Percentiles rank a stretch among this genome's conserved stretches.
Conservation (phyloP, 2,113 vertebrate genomes). For the Corythoichthys haematopterus region DNA sequence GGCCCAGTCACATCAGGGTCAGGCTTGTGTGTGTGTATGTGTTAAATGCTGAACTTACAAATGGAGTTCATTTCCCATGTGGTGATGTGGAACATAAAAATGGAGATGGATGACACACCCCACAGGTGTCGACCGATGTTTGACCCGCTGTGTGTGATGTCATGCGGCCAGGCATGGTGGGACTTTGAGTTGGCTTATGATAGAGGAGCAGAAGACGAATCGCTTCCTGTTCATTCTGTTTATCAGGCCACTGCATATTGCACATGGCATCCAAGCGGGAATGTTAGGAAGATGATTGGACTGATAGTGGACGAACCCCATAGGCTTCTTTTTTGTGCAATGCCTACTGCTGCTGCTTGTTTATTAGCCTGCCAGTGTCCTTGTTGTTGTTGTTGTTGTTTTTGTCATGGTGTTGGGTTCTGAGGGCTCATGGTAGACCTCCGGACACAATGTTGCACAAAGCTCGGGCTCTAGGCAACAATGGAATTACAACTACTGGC, state of each 20-base stretch:
- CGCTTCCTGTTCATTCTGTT: slow-evolving; percentile 15
- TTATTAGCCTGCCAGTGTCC: not conserved
- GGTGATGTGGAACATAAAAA: not conserved
- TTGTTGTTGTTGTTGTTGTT: not conserved
- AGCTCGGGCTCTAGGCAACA: slow-evolving; percentile 24
- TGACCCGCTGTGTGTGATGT: not conserved
- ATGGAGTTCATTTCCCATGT: not conserved
- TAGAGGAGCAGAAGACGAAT: not conserved
- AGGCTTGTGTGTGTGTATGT: slow-evolving; percentile 14
- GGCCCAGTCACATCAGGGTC: slow-evolving; percentile 27
- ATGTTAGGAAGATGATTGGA: not conserved
- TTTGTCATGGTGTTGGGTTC: not conserved
- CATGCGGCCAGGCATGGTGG: not conserved
- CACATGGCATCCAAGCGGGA: slow-evolving; percentile 5
- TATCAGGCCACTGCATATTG: slow-evolving; percentile 52
- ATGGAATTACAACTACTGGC: slow-evolving; percentile 27
- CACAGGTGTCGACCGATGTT: slow-evolving; percentile 13
- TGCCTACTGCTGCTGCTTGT: not conserved
- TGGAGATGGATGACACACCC: not conserved
- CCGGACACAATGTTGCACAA: slow-evolving; percentile 16
- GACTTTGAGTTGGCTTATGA: not conserved
- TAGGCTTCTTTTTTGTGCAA: not conserved
- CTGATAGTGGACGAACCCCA: not conserved
- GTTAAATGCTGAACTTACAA: slow-evolving; percentile 2
- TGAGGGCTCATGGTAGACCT: slow-evolving; percentile 22